Evolutionary conservation across 2,888 invertebrate species (phyloP).

Genomic region (Nudaria mundana): DNA sequence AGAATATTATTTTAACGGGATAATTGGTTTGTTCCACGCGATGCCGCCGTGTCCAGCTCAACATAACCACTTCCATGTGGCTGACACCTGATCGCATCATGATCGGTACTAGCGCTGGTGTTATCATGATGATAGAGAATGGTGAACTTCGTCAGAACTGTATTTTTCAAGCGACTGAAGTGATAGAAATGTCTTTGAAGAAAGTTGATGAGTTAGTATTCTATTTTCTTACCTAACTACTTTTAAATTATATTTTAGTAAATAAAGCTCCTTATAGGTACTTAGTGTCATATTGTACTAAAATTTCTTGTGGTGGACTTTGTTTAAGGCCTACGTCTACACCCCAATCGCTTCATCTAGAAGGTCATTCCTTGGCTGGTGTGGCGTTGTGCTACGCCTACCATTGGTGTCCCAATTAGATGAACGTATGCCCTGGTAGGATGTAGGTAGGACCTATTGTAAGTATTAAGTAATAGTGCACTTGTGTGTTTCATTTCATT

Average conservation of each 20-base stretch:
- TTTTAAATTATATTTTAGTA: background rate
- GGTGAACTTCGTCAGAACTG: conserved; percentile 88
- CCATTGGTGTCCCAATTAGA: no score
- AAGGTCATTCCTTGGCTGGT: no score
- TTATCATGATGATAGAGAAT: conserved; percentile 90
- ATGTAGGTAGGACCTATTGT: no score
- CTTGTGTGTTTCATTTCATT: no score
- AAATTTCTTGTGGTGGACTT: no score
- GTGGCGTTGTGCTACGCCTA: no score
- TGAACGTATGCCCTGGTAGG: no score
- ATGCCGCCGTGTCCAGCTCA: no score
- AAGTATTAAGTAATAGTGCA: no score
- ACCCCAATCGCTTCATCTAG: no score
- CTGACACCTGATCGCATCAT: conserved; percentile 90
- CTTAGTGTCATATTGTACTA: background rate
- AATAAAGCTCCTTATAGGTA: no score
- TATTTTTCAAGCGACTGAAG: conserved; percentile 82
- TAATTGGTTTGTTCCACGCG: conserved; percentile 21
- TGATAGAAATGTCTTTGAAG: conserved; percentile 82
- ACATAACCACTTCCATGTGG: conserved; percentile 90
- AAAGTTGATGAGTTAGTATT: conserved; percentile 78
- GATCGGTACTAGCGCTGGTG: conserved; percentile 89
- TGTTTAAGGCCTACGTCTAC: no score
- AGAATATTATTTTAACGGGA: conserved; percentile 15
- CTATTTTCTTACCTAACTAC: background rate